Evolutionary conservation across 2,113 vertebrate genomes (phyloP), one percentile per base, ranked within the genome.

Genomic region (Nycticorax nycticorax): DNA sequence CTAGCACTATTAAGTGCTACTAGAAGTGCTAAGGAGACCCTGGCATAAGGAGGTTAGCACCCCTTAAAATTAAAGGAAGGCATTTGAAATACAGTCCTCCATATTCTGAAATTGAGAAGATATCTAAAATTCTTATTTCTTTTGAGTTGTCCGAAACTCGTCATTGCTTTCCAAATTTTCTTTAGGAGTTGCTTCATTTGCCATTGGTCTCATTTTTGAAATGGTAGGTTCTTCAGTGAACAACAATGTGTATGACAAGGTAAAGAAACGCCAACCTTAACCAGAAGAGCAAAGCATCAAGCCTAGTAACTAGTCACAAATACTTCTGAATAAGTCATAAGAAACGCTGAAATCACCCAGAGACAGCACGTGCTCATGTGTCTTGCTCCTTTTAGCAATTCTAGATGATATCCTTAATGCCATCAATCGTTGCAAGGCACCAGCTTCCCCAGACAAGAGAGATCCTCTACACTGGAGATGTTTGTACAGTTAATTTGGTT

Each of bases 221-320:
- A 79, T 17, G 3, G 6, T 28, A 28, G 3, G 8, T 43, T 71
- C 11, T 48, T 56, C n/a, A 32, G 11, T 64, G 53, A n/a, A 33
- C 14, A 48, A 8, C 23, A 55, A 4, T 5, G 5, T 53, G 12
- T 48, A 82, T 0, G 0, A n/a, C 32, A 68, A 45, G 13, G 22
- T 23, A 55, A 86, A 86, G 26, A 78, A 57, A 62, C 32, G 24
- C 13, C 28, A 28, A 10, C 21, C 28, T 67, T 23, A 6, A 56
- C 59, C 9, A 66, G 45, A 73, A 50, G 1, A 80, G 26, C 22
- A 55, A 69, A 57, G 5, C 6, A 62, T 37, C 15, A 53, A 43
- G 8, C 21, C 5, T 30, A 59, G 19, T n/a, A 60, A 33, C 8
- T n/a, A 48, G 35, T 56, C 52, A 47, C 8, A 78, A 77, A 35